Conservation (phyloP, 2,113 vertebrate genomes). For the Laticauda laticaudata region DNA sequence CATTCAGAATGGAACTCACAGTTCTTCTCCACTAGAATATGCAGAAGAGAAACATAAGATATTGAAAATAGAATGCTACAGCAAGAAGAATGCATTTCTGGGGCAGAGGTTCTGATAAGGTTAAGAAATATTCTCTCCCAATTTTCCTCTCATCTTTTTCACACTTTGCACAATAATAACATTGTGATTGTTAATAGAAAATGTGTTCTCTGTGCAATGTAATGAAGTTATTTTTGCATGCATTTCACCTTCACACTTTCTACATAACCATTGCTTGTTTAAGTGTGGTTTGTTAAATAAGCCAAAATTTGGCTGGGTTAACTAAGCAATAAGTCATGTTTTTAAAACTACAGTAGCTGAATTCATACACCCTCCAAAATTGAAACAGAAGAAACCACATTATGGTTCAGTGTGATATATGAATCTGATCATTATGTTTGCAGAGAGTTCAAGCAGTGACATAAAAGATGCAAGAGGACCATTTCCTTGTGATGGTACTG, state of each 20-base stretch:
- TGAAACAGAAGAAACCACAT: background rate
- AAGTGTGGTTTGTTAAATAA: background rate
- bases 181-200: background rate
- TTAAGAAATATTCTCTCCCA: slow-evolving; percentile 16
- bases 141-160: background rate
- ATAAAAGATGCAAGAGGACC: background rate
- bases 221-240: background rate
- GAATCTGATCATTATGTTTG: background rate
- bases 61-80: slow-evolving; percentile 45
- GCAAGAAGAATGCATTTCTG: slow-evolving; percentile 29
- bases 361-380: background rate
- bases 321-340: background rate
- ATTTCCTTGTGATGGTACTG: background rate
- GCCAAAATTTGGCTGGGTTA: background rate
- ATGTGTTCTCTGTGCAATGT: background rate
- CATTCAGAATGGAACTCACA: slow-evolving; percentile 60
- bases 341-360: background rate
- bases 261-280: background rate
- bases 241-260: background rate
- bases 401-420: background rate
- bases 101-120: slow-evolving; percentile 14
- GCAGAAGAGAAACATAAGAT: slow-evolving; percentile 23
- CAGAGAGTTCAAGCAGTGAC: background rate
- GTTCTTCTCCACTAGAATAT: slow-evolving; percentile 21
- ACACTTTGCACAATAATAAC: background rate